Conservation (phyloP, 1,140 invertebrate species). For the Aphelenchoides besseyi region DNA sequence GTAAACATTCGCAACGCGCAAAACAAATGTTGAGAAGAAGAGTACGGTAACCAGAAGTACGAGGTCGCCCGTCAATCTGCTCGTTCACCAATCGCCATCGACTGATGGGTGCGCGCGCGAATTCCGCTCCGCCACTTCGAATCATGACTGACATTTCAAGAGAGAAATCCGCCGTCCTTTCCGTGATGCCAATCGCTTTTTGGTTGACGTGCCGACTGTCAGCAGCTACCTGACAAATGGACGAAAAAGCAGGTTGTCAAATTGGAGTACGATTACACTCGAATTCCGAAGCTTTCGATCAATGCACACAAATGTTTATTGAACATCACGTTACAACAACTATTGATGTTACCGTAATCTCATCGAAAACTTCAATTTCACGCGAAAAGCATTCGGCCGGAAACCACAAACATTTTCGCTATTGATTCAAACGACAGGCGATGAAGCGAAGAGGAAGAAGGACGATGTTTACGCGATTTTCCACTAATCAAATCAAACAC, state of each 20-base stretch:
- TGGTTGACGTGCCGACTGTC: neutral
- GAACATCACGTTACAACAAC: no score
- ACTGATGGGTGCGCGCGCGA: no score
- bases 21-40: no score
- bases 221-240: neutral
- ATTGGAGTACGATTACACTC: no score
- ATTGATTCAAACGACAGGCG: neutral
- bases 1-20: no score
- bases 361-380: no score
- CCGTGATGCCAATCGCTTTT: neutral
- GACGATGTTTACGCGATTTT: neutral
- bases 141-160: neutral
- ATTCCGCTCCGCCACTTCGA: constrained; percentile 1
- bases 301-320: no score
- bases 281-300: no score
- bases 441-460: no score
- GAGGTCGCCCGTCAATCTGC: neutral
- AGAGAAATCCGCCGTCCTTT: neutral
- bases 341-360: no score
- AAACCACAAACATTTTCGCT: neutral
- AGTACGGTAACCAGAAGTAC: neutral
- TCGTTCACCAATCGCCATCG: neutral
- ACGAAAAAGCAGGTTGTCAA: constrained; percentile 1
- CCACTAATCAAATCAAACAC: neutral
- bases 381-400: neutral